Base-by-base conservation (phyloP, 2,888 invertebrate genomes). In the Lomographa bimaculata region DNA sequence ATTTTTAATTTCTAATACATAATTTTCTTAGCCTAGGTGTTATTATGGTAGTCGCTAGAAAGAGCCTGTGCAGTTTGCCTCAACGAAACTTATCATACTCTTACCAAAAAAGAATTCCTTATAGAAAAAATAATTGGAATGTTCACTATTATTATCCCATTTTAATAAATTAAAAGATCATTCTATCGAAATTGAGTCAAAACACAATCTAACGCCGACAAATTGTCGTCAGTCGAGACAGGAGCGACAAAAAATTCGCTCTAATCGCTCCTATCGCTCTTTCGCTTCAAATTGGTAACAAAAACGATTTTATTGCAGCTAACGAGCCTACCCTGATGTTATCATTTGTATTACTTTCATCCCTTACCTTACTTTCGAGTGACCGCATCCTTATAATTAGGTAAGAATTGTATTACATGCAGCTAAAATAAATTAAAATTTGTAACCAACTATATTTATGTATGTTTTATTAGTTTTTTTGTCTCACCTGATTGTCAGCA, bases 311-410 rank as follows among this genome's bases (percentile, higher is more conserved):
- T 83, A 87, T 85, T 84, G 76, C 73, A 64, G 54, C 73, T 81
- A 85, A 87, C 84, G 73, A 82, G 79, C 54, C 68, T 71, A 66
- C 74, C 78, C 74, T 56, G 85, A 86, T 84, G 71, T 64, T 87
- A 86, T 87, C 85, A 63, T 47, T 35, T 62, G 76, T 84, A 86
- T 87, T 85, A 85, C 83, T 86, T 86, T 85, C 86, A 84, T 79
- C 82, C 82, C 79, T 79, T 80, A 82, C 74, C 59, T 67, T 69
- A 62, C 67, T 67, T 60, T 69, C 50, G 61, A 60, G 60, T 78
- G 75, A 72, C 74, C 79, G 71, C 73, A 62, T 64, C 73, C 71
- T 75, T 74, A 80, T 84, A 82, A 83, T 84, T 82, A 76, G 69
- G 41, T 34, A 10, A 46, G 1, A 50, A 43, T 62, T 17, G 75